Evolutionary conservation across 2,797 vertebrate genomes (phyloP), one percentile per base, ranked within the genome.

Genomic region (Galagoides demidoff): DNA sequence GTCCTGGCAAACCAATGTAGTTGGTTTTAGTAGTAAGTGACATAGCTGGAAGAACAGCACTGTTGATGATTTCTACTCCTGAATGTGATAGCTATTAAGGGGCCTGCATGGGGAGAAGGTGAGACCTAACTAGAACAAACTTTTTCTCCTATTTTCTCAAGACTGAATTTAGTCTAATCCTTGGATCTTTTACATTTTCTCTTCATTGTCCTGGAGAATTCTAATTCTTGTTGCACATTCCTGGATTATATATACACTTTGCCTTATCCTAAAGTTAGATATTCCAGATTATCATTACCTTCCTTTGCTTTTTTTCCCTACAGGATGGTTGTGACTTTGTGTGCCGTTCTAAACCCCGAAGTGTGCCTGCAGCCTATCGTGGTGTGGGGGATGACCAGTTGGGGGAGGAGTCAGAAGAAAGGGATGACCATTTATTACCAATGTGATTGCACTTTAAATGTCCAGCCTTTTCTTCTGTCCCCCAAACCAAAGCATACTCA

Each of bases 291-390:
- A 37, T 71, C 34, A 23, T 52, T 90, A 83, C 45, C n/a, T 45
- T 74, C 31, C 31, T 89, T 81, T 92, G 20, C 31, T 78, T 94
- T 45, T 61, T 34, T 74, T 96, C 83, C 78, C 87, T 66, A 12
- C 97, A 99, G 99, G 99, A 99, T 31, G 99, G 99, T 37, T 99
- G 99, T 96, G 99, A 99, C 98, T 99, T 99, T 92, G 99, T 99
- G 61, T 99, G 99, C 96, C 99, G 99, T 9, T 99, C 99, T 2
- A 98, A 98, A 95, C 98, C 98, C 89, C 99, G 99, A 25, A 99
- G 98, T 0, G 98, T 98, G 0, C 98, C 99, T 6, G 99, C 99
- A 0, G 98, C 99, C 0, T 99, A 99, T 97, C 99, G 99, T 12
- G 99, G 99, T 2, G 99, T 99, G 39, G 97, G 98, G 3, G 98